phyloP scores from a whole-genome alignment of 2,113 vertebrate species.

The Suricata suricatta region DNA sequence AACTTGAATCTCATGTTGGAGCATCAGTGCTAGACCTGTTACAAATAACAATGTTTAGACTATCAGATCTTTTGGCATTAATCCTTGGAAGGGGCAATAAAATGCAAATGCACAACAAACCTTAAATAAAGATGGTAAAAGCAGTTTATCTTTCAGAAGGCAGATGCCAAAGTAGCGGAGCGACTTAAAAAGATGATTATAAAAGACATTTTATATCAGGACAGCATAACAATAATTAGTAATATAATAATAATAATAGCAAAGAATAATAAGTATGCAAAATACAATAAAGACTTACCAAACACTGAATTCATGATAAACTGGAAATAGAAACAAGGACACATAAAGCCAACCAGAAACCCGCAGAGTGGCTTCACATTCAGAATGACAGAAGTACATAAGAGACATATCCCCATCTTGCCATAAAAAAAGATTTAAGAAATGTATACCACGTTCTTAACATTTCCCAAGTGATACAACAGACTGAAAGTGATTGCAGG shows the following conservation, averaged over 20 bases:
- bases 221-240: constrained; percentile 67
- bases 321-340: constrained; percentile 83
- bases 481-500: neutral
- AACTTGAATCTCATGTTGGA: constrained; percentile 23
- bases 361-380: constrained; percentile 75
- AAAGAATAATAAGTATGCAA: constrained; percentile 75
- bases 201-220: constrained; percentile 69
- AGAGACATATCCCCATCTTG: constrained; percentile 58
- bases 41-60: constrained; percentile 57
- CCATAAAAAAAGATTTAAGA: constrained; percentile 50
- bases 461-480: neutral
- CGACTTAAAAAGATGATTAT: constrained; percentile 74
- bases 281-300: constrained; percentile 82
- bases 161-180: constrained; percentile 76
- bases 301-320: constrained; percentile 82
- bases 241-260: constrained; percentile 66
- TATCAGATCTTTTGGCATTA: constrained; percentile 8
- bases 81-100: constrained; percentile 62
- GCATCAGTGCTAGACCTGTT: constrained; percentile 51
- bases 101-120: constrained; percentile 73
- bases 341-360: constrained; percentile 81
- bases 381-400: constrained; percentile 72
- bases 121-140: constrained; percentile 79
- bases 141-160: constrained; percentile 73
- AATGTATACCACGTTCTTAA: constrained; percentile 40